Conservation (phyloP, 2,888 invertebrate species). For the Parelbella ahira region DNA sequence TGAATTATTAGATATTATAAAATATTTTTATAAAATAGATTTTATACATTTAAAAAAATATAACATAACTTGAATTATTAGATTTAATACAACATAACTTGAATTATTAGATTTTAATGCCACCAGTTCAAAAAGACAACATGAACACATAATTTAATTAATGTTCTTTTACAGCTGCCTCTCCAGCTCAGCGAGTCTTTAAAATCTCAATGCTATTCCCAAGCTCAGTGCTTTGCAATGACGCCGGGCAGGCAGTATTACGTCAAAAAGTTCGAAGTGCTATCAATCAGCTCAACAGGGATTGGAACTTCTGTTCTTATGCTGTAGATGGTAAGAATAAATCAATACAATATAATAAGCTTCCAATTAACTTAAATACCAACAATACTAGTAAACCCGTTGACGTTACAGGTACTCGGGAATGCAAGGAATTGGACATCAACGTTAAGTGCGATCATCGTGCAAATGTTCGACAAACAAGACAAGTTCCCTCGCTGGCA, state of each 20-base stretch:
- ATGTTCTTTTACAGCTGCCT: conserved; percentile 83
- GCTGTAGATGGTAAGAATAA: conserved; percentile 86
- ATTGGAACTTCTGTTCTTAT: conserved; percentile 98
- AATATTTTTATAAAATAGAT: too few species aligned
- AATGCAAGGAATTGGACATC: conserved; percentile 94
- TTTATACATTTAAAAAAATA: too few species aligned
- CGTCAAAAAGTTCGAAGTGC: conserved; percentile 93
- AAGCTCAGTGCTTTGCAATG: conserved; percentile 96
- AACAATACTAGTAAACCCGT: conserved; percentile 1
- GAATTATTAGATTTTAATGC: too few species aligned
- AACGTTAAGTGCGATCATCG: conserved; percentile 95
- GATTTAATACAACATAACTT: too few species aligned
- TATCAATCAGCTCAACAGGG: conserved; percentile 93
- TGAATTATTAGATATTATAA: too few species aligned
- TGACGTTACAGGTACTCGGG: conserved; percentile 81
- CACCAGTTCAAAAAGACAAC: too few species aligned
- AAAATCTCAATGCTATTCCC: conserved; percentile 97
- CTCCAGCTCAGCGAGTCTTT: conserved; percentile 96
- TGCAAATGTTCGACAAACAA: conserved; percentile 81
- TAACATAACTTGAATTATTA: too few species aligned
- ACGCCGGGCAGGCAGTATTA: conserved; percentile 95
- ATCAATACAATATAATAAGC: neutral
- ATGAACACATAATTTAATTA: too few species aligned
- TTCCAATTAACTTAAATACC: neutral
- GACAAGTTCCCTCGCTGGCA: conserved; percentile 79